Conservation (phyloP, 2,888 invertebrate genomes). For the Epinotia nisella region DNA sequence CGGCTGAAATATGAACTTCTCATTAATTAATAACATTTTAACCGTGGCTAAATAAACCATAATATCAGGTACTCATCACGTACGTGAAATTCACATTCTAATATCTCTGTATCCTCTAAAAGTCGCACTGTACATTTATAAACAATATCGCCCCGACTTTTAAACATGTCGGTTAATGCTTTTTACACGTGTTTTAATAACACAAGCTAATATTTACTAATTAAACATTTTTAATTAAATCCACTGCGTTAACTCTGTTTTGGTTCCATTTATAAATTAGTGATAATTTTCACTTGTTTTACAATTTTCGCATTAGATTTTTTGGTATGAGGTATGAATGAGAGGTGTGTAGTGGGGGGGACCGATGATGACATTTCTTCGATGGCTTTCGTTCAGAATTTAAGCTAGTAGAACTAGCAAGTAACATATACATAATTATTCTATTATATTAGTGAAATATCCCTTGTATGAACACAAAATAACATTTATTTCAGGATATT, state of each 20-base stretch:
- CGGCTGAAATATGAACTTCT: constrained; percentile 85
- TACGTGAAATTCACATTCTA: constrained; percentile 95
- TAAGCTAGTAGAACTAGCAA: not conserved
- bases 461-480: not conserved
- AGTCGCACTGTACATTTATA: constrained; percentile 95
- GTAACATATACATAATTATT: not conserved
- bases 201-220: constrained; percentile 44
- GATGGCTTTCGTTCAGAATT: constrained; percentile 33
- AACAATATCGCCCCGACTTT: constrained; percentile 90
- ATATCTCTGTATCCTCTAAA: constrained; percentile 95
- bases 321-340: constrained; percentile 32
- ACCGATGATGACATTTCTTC: constrained; percentile 50
- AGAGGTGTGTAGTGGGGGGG: constrained; percentile 48
- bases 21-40: not conserved
- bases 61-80: constrained; percentile 53
- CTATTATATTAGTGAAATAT: not conserved
- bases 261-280: constrained; percentile 50
- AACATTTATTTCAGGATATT: not conserved
- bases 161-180: constrained; percentile 78
- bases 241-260: constrained; percentile 49
- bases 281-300: constrained; percentile 60
- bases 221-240: constrained; percentile 52
- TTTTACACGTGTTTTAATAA: constrained; percentile 28
- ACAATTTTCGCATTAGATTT: constrained; percentile 52
- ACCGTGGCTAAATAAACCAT: constrained; percentile 10